A percentile compares a stretch with the other conserved stretches of the same genome.
Conservation (phyloP, 2,888 invertebrate genomes). For the Empis stercorea region DNA sequence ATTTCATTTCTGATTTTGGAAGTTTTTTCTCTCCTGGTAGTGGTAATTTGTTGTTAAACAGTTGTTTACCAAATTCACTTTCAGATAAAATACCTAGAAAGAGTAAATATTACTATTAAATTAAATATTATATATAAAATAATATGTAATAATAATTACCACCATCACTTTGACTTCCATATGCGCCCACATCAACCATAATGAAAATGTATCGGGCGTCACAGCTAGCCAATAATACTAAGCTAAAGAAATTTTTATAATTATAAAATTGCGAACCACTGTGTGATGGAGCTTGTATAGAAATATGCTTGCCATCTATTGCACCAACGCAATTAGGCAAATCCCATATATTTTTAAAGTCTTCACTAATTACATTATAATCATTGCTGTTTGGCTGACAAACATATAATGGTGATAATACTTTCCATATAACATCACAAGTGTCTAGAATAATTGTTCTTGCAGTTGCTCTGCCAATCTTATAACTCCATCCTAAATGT, state of each 20-base stretch:
- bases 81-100: not conserved
- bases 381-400: not conserved
- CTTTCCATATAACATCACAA: conserved; percentile 1
- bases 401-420: not conserved
- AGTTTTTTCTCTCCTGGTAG: not conserved
- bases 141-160: conserved; percentile 4
- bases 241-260: conserved; percentile 14
- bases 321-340: conserved; percentile 16
- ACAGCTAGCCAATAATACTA: conserved; percentile 13
- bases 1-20: not conserved
- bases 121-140: not conserved
- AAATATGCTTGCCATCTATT: conserved; percentile 17
- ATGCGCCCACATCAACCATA: conserved; percentile 12
- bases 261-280: conserved; percentile 15
- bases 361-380: conserved; percentile 4
- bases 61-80: conserved; percentile 3
- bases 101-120: not conserved
- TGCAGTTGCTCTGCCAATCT: conserved; percentile 5
- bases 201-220: conserved; percentile 15
- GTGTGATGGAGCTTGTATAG: conserved; percentile 14
- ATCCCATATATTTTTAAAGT: conserved; percentile 15
- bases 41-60: not conserved
- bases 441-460: conserved; percentile 5
- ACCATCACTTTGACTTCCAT: conserved; percentile 13
- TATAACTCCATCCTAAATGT: not conserved